Percentiles rank a stretch among this genome's conserved stretches.
Conservation (phyloP, 2,888 invertebrate genomes). For the Phaonia tiefii region DNA sequence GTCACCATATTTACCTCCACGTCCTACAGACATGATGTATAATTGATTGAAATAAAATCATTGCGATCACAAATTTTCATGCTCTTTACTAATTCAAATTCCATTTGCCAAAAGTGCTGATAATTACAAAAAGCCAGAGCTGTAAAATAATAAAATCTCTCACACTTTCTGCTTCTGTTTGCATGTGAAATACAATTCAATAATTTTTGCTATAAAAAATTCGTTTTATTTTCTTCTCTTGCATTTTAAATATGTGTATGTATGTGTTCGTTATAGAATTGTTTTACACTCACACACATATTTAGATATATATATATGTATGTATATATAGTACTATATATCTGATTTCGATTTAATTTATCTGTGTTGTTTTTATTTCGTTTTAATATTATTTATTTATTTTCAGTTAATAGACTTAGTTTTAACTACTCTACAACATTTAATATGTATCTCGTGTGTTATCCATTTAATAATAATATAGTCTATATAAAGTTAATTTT, state of each 20-base stretch:
- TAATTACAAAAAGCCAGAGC: constrained; percentile 11
- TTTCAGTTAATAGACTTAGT: constrained; percentile 65
- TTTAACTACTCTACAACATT: constrained; percentile 68
- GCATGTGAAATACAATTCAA: constrained; percentile 51
- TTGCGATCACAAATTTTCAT: neutral
- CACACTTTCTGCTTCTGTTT: constrained; percentile 23
- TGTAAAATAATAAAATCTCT: constrained; percentile 5
- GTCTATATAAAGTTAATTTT: constrained; percentile 20
- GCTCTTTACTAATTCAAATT: neutral
- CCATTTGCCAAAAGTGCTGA: neutral
- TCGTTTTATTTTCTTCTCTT: constrained; percentile 44
- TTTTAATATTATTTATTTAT: constrained; percentile 45
- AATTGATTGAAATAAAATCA: no score
- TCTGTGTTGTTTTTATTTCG: constrained; percentile 61
- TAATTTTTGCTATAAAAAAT: constrained; percentile 63
- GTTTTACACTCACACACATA: constrained; percentile 57
- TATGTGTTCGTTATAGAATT: constrained; percentile 52
- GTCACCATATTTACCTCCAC: neutral
- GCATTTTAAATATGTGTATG: constrained; percentile 42
- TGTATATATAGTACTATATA: no score
- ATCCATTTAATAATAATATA: constrained; percentile 55
- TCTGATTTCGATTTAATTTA: constrained; percentile 35
- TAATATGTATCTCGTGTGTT: constrained; percentile 64
- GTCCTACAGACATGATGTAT: neutral
- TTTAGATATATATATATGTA: constrained; percentile 19